These are phyloP conservation scores for Ophion costatus DNA, from an alignment of 2,888 invertebrate species.

Conservation along the genomic window DNA sequence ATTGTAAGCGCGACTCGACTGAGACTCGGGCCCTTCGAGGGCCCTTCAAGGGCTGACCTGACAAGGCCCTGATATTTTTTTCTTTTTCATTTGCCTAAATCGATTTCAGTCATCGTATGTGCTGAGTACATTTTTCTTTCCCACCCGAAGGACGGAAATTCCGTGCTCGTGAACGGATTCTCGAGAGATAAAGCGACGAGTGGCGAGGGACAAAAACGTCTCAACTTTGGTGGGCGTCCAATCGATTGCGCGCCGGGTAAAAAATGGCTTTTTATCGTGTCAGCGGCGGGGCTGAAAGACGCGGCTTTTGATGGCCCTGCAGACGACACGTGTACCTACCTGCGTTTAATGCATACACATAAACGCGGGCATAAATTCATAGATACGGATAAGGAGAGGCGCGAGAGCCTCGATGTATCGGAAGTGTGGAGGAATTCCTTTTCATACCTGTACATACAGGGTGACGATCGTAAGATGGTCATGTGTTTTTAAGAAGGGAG, in stretches of 20 bases:
- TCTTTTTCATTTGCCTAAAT: no score
- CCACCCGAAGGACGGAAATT: neutral
- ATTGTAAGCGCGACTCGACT: no score
- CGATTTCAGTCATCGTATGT: no score
- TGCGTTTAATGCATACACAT: neutral
- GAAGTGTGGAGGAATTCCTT: conserved; percentile 56
- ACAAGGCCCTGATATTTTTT: no score
- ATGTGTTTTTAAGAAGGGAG: neutral
- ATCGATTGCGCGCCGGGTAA: conserved; percentile 37
- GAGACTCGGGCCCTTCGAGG: neutral
- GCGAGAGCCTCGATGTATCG: conserved; percentile 42
- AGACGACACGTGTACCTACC: neutral
- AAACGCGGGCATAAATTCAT: conserved; percentile 25
- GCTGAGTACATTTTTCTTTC: no score
- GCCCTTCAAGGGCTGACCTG: neutral
- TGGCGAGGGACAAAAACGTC: conserved; percentile 22
- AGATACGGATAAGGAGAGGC: conserved; percentile 56
- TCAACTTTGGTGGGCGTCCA: conserved; percentile 40
- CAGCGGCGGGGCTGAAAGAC: conserved; percentile 38
- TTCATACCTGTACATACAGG: no score
- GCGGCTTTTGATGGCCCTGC: conserved; percentile 16
- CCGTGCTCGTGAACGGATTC: neutral
- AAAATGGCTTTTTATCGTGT: conserved; percentile 23
- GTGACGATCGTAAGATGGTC: conserved; percentile 55
- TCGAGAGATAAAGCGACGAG: neutral